These are phyloP conservation scores for Drosophila longiperda DNA, from an alignment of 2,888 invertebrate species.

Conservation along the genomic window DNA sequence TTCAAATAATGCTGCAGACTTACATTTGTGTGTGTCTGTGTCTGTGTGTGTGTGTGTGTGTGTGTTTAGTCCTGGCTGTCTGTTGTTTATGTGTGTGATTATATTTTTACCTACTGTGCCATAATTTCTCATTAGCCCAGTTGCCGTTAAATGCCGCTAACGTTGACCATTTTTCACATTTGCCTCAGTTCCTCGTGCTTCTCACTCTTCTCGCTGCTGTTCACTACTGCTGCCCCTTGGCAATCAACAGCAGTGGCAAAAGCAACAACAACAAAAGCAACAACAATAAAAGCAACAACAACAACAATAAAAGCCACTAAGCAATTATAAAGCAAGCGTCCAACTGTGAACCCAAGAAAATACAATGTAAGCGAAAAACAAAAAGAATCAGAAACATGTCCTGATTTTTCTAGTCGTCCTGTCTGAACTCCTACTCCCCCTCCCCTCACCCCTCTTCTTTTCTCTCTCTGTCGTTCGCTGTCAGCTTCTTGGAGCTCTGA, in stretches of 20 bases:
- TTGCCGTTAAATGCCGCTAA: slow-evolving; percentile 72
- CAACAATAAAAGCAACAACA: slow-evolving; percentile 23
- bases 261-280: slow-evolving; percentile 7
- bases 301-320: slow-evolving; percentile 31
- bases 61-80: slow-evolving; percentile 18
- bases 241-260: slow-evolving; percentile 46
- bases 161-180: slow-evolving; percentile 62
- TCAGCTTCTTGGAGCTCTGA: slow-evolving; percentile 33
- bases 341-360: slow-evolving; percentile 40
- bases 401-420: slow-evolving; percentile 14
- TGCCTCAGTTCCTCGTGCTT: slow-evolving; percentile 24
- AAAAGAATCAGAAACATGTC: slow-evolving; percentile 24
- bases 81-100: slow-evolving; percentile 32
- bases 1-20: slow-evolving; percentile 55
- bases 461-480: slow-evolving; percentile 23
- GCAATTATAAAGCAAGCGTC: slow-evolving; percentile 52
- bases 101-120: slow-evolving; percentile 65
- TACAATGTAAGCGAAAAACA: slow-evolving; percentile 5
- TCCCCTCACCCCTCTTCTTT: background rate
- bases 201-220: background rate
- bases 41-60: slow-evolving; percentile 30
- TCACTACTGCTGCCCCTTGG: slow-evolving; percentile 15
- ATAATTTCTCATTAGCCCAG: slow-evolving; percentile 84
- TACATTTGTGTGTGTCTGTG: slow-evolving; percentile 10
- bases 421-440: background rate